A percentile compares a stretch with the other conserved stretches of the same genome.
These are phyloP conservation scores for Lordiphosa andalusiaca DNA, from an alignment of 2,888 invertebrate genomes.

Conservation along the genomic window DNA sequence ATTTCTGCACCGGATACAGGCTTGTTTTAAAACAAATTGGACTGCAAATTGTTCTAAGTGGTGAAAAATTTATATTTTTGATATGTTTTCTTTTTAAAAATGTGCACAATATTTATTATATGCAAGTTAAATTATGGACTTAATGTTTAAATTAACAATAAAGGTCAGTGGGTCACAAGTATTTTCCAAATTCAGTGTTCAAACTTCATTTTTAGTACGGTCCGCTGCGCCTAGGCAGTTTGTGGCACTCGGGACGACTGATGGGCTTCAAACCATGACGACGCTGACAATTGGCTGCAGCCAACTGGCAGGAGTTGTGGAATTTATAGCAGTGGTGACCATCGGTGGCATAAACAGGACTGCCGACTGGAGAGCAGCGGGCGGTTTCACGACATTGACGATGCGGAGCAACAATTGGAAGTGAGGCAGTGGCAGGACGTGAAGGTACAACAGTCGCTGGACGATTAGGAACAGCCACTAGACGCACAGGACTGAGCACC, in stretches of 20 bases:
- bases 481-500: neutral
- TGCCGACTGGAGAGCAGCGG: neutral
- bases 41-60: too few species aligned
- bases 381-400: conserved; percentile 1
- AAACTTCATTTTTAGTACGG: neutral
- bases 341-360: conserved; percentile 2
- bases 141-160: too few species aligned
- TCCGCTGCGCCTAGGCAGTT: neutral
- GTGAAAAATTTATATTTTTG: too few species aligned
- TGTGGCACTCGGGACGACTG: neutral
- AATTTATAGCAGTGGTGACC: conserved; percentile 1
- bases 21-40: too few species aligned
- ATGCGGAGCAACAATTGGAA: neutral
- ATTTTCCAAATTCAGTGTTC: neutral
- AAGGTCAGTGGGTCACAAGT: neutral
- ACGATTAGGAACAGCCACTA: neutral
- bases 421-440: neutral
- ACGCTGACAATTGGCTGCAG: conserved; percentile 2
- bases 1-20: too few species aligned
- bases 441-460: too few species aligned
- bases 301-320: conserved; percentile 2
- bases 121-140: too few species aligned
- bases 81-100: too few species aligned
- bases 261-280: neutral
- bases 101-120: too few species aligned